phyloP scores from a whole-genome alignment of 2,797 vertebrate genomes.

The Pseudopleuronectes americanus region DNA sequence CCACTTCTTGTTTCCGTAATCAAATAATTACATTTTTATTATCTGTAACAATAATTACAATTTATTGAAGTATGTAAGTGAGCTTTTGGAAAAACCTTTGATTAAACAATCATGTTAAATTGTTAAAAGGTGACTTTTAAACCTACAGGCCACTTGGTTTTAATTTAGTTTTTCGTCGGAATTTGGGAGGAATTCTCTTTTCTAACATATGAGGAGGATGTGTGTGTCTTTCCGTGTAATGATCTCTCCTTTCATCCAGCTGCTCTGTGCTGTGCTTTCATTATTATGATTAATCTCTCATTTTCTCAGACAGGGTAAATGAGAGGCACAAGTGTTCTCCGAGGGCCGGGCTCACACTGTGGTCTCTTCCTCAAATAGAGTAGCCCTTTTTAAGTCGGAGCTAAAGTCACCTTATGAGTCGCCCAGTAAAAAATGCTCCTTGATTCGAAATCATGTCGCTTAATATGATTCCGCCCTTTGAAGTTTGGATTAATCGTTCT shows the following conservation, averaged over 20 bases:
- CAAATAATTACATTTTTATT: too few relatives aligned
- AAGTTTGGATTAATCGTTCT: background rate
- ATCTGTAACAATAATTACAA: too few relatives aligned
- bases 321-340: background rate
- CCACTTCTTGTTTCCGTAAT: too few relatives aligned
- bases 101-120: too few relatives aligned
- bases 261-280: background rate
- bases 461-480: background rate
- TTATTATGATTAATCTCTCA: constrained; percentile 2
- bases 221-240: too few relatives aligned
- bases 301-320: background rate
- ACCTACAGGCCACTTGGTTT: too few relatives aligned
- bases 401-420: background rate
- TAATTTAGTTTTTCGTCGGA: background rate
- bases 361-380: background rate
- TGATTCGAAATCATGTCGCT: background rate
- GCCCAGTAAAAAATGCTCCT: background rate
- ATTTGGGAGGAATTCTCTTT: background rate
- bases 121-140: too few relatives aligned
- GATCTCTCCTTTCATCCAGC: background rate
- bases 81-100: too few relatives aligned
- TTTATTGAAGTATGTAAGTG: too few relatives aligned
- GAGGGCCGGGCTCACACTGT: too few relatives aligned
- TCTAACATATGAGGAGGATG: background rate
- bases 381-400: background rate